Evolutionary conservation across 2,888 invertebrate genomes (phyloP), one percentile per base, ranked within the genome.

Genomic region (Tridacna gigas): DNA sequence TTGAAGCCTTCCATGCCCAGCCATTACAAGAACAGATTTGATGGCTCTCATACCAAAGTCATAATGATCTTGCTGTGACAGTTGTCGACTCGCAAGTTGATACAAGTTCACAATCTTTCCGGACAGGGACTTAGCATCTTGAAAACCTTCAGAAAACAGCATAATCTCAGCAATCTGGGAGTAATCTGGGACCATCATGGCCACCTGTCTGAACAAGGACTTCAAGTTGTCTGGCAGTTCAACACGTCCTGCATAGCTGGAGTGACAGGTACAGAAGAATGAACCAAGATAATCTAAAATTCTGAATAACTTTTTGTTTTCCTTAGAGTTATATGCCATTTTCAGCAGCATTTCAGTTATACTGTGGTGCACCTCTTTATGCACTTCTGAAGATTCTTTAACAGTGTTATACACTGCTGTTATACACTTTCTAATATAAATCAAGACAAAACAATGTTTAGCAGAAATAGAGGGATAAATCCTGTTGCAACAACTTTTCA

Each of bases 111-210:
- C 94, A 47, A 95, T 94, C 90, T 95, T 95, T 66, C 93, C 91
- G n/a, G 94, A 94, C 78, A 95, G 90, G 0, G 93, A 92, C 79
- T 94, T 94, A 51, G 94, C 94, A 48, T 93, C 92, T 18, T 83
- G 87, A 87, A 95, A 95, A 0, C 94, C 95, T 75, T 94, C 94
- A 18, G 94, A 94, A 91, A 95, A 95, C 61, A 95, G 90, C 91
- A 94, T 94, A 87, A 94, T 94, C 90, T 95, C 95, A 5, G 94
- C 94, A 81, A 95, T 95, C 69, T 93, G 92, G 0, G 93, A 91
- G 82, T 94, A 95, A 84, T 95, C 93, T 9, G 95, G 95, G 5
- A 95, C 94, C 94, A 95, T 94, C 95, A 95, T 95, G 77, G 95
- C 94, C 26, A 95, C 94, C 1, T 93, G 93, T 22, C 95, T 92